Evolutionary conservation across 2,113 vertebrate genomes (phyloP).

Genomic region (Vicugna pacos): DNA sequence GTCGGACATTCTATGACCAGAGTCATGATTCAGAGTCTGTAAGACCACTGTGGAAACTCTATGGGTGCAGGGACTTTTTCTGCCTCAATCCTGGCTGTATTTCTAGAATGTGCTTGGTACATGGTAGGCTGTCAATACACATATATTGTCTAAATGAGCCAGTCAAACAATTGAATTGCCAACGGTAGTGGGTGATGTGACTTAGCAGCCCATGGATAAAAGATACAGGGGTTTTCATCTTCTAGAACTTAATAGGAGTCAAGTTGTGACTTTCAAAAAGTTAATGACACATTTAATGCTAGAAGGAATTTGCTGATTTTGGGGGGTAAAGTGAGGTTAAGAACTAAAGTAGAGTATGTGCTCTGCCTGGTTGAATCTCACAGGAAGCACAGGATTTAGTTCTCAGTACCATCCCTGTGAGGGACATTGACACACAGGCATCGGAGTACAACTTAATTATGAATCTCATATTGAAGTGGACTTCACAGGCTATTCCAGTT

Average conservation of each 20-base stretch:
- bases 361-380: neutral
- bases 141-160: neutral
- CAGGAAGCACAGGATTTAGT: neutral
- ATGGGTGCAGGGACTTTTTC: neutral
- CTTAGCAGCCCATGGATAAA: neutral
- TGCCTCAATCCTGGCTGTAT: neutral
- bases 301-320: slow-evolving; percentile 14
- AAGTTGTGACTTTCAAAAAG: neutral
- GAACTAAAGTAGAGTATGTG: neutral
- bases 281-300: neutral
- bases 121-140: neutral
- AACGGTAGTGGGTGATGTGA: neutral
- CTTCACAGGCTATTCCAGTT: neutral
- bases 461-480: neutral
- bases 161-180: neutral
- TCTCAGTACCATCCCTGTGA: neutral
- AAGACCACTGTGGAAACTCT: neutral
- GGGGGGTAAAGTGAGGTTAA: neutral
- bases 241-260: slow-evolving; percentile 17
- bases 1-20: neutral
- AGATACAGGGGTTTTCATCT: neutral
- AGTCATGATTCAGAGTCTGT: neutral
- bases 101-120: neutral
- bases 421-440: neutral
- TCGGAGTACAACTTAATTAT: neutral